Evolutionary conservation across 2,888 invertebrate genomes (phyloP).

Genomic region (Diadromus collaris): DNA sequence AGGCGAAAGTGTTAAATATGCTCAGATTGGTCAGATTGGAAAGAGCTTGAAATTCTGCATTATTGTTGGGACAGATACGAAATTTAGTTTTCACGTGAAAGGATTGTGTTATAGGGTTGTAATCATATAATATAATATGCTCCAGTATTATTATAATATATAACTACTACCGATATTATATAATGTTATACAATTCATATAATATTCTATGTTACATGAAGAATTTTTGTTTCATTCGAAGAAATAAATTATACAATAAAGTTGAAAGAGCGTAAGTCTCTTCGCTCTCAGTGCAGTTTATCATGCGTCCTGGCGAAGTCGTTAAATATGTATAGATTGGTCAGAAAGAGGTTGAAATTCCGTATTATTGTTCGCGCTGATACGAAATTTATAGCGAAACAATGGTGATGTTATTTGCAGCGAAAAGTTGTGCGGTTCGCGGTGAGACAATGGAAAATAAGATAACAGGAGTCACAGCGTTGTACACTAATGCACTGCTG

Average conservation of each 20-base stretch:
- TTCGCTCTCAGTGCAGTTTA: neutral
- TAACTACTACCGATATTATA: no score
- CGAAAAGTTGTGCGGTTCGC: neutral
- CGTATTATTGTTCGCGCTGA: neutral
- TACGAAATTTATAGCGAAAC: slow-evolving; percentile 5
- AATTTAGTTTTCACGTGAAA: no score
- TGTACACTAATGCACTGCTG: slow-evolving; percentile 1
- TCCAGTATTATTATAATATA: neutral
- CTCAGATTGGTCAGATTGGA: neutral
- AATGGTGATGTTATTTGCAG: neutral
- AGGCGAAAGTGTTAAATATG: neutral
- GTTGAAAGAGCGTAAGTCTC: neutral
- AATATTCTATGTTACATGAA: neutral
- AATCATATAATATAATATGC: neutral
- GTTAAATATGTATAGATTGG: neutral
- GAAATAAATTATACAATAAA: neutral
- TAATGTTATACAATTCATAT: neutral
- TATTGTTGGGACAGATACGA: neutral
- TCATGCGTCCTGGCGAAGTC: neutral
- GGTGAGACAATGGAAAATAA: neutral
- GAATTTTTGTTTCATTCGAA: neutral
- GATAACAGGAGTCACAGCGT: neutral
- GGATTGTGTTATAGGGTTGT: no score
- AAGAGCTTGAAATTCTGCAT: neutral
- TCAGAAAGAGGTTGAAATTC: neutral